Evolutionary conservation across 2,888 invertebrate genomes (phyloP), one percentile per base, ranked within the genome.

Genomic region (Himalopsyche kuldschensis): DNA sequence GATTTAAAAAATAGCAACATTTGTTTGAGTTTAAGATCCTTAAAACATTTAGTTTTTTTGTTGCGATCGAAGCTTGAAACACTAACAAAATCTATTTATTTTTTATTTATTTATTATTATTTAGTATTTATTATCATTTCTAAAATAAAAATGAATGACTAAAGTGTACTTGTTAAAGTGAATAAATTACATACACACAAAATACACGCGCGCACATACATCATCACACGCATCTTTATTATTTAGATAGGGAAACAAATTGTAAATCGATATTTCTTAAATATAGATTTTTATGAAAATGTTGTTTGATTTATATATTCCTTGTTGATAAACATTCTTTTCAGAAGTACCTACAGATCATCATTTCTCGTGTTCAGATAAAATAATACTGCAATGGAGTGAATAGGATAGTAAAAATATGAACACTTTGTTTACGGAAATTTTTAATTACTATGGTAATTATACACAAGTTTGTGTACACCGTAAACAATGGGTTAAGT

Each of bases 21-120:
- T 69, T 69, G 69, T 27, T 69, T 69, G 15, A 69, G 69, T 27
- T 11, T 30, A 30, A 69, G 69, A 69, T 69, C 69, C 69, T 69
- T 27, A 30, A 69, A 24, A 69, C 69, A 27, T 83, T 80, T 90
- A 90, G 79, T 79, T 85, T 84, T 84, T 82, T 84, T 77, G 86
- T 84, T 84, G 91, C 91, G 91, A 89, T 88, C 91, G 91, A 91
- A 91, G 90, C 89, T 87, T 90, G 77, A 82, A 82, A 82, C 78
- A 86, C 84, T 83, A 82, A 85, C 85, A 80, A 81, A 84, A 75
- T 75, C 79, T 85, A 85, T 85, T 85, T 91, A 91, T 90, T 90
- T 84, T 84, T 86, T 86, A 91, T 88, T 90, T 92, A 92, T 92
- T 91, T 92, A 92, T 76, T 83, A 82, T 80, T 84, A 69, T 77